phyloP scores from a whole-genome alignment of 2,113 vertebrate species.

The Lampris megalopsis region DNA sequence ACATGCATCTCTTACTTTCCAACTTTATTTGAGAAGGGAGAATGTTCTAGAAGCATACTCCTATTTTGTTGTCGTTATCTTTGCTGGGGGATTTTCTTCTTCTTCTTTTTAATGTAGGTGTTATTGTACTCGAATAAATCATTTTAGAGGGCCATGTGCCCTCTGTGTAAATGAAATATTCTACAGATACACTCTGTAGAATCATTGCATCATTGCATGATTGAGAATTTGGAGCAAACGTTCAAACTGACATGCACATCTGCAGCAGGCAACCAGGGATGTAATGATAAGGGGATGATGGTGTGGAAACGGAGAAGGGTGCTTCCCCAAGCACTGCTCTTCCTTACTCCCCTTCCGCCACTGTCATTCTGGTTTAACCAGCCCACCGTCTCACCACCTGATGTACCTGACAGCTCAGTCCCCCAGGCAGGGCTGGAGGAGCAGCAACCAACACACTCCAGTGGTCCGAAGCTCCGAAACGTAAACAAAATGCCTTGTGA shows the following conservation, averaged over 20 bases:
- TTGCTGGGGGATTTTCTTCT: no score
- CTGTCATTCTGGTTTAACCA: slow-evolving; percentile 77
- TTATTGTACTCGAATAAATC: neutral
- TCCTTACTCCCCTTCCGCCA: slow-evolving; percentile 23
- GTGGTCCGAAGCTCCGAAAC: slow-evolving; percentile 32
- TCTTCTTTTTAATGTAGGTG: neutral
- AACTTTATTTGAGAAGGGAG: slow-evolving; percentile 46
- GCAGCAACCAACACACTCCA: slow-evolving; percentile 34
- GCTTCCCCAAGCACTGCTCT: neutral
- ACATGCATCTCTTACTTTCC: neutral
- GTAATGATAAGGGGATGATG: neutral
- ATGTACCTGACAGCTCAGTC: slow-evolving; percentile 79
- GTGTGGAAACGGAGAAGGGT: slow-evolving; percentile 6
- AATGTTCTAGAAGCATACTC: slow-evolving; percentile 4
- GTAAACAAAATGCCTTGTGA: no score
- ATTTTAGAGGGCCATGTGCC: no score
- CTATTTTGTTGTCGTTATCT: no score
- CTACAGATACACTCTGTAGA: neutral
- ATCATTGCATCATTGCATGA: neutral
- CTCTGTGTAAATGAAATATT: neutral
- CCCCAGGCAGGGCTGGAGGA: slow-evolving; percentile 55
- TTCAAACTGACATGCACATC: slow-evolving; percentile 2
- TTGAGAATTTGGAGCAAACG: neutral
- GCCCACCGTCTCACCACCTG: slow-evolving; percentile 57
- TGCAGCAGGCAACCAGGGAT: neutral